These are phyloP conservation scores for Stenoptilia bipunctidactyla DNA, from an alignment of 2,888 invertebrate genomes.

Conservation along the genomic window DNA sequence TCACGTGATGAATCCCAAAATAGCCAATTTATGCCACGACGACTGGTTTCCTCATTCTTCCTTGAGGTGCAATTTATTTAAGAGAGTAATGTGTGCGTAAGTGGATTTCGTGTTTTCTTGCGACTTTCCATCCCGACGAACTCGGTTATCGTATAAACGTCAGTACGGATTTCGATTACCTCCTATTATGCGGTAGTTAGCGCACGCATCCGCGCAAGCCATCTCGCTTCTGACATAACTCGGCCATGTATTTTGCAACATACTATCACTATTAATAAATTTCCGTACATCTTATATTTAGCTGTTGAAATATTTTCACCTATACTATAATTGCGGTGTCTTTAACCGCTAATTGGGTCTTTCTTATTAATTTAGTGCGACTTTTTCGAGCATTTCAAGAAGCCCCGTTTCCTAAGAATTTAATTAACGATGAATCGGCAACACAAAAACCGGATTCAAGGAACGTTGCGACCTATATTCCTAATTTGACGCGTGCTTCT, in stretches of 20 bases:
- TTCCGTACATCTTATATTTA: conserved; percentile 51
- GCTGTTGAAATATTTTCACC: conserved; percentile 38
- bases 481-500: conserved; percentile 5
- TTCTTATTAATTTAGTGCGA: conserved; percentile 27
- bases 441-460: conserved; percentile 8
- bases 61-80: no score
- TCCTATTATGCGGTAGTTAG: no score
- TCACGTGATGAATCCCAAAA: no score
- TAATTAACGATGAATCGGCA: conserved; percentile 9
- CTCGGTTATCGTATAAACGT: conserved; percentile 16
- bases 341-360: conserved; percentile 63
- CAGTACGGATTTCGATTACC: conserved; percentile 11
- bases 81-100: no score
- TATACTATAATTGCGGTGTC: conserved; percentile 54
- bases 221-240: conserved; percentile 48
- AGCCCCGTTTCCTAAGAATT: conserved; percentile 13
- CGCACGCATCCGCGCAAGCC: no score
- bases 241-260: conserved; percentile 63
- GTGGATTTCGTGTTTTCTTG: no score
- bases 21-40: no score
- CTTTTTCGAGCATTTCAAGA: conserved; percentile 15
- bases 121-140: conserved; percentile 5
- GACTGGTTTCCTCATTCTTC: no score
- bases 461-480: conserved; percentile 13
- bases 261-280: conserved; percentile 46